A percentile compares a stretch with the other conserved stretches of the same genome.
Conservation (phyloP, 2,113 vertebrate genomes). For the Zeus faber region DNA sequence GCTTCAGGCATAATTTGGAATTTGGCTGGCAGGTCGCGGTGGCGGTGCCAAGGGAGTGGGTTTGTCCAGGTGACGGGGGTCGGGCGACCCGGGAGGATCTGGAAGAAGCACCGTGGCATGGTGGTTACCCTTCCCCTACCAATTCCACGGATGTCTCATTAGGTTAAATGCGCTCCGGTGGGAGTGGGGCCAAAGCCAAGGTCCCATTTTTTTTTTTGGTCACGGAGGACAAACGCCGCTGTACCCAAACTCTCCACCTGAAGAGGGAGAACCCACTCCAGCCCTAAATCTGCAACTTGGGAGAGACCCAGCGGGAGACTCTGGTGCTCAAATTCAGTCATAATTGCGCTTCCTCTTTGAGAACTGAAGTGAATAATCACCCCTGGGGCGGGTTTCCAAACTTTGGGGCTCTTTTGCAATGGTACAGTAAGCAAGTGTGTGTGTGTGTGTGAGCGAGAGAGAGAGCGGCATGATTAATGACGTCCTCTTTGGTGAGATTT, state of each 20-base stretch:
- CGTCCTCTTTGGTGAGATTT: conserved; percentile 44
- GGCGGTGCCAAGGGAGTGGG: conserved; percentile 8
- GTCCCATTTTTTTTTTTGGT: too few relatives aligned
- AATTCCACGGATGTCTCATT: conserved; percentile 50
- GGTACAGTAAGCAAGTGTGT: conserved; percentile 23
- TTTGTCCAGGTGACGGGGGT: too few relatives aligned
- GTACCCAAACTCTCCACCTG: too few relatives aligned
- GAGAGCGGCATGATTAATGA: conserved; percentile 53
- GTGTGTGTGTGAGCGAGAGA: conserved; percentile 36
- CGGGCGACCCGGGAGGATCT: conserved; percentile 23
- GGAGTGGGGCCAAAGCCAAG: too few relatives aligned
- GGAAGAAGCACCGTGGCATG: conserved; percentile 19
- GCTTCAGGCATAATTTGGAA: too few relatives aligned
- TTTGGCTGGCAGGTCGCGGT: too few relatives aligned
- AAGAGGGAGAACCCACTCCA: too few relatives aligned
- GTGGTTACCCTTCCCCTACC: conserved; percentile 44
- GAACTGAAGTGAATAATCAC: conserved; percentile 18
- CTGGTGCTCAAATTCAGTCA: conserved; percentile 41
- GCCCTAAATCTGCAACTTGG: conserved; percentile 39
- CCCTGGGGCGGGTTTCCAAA: conserved; percentile 42
- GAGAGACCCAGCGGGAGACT: conserved; percentile 14
- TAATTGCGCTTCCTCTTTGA: conserved; percentile 29
- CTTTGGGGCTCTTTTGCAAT: conserved; percentile 37
- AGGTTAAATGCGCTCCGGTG: conserved; percentile 40
- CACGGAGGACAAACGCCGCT: too few relatives aligned